A percentile compares a stretch with the other conserved stretches of the same genome.
Evolutionary conservation across 2,113 vertebrate species (phyloP).

Genomic region (Guaruba guarouba): DNA sequence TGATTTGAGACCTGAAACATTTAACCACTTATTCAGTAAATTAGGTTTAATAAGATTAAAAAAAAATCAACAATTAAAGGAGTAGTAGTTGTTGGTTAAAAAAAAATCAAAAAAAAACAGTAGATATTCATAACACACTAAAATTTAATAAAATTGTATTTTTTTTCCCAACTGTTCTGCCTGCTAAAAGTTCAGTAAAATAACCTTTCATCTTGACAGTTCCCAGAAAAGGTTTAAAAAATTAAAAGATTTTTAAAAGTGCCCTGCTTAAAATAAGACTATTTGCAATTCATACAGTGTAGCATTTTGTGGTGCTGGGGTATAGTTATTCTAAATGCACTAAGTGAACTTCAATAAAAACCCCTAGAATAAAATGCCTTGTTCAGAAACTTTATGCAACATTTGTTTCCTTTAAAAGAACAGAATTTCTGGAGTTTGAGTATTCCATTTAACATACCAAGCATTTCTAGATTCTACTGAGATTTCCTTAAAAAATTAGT

Average conservation of each 20-base stretch:
- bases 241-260: neutral
- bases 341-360: neutral
- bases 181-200: neutral
- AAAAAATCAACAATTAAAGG: neutral
- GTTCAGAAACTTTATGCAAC: conserved; percentile 32
- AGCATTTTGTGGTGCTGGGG: neutral
- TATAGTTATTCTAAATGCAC: neutral
- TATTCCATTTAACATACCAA: neutral
- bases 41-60: fast-evolving
- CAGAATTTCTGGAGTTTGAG: neutral
- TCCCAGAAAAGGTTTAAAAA: neutral
- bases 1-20: neutral
- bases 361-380: neutral
- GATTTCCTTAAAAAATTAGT: conserved; percentile 19
- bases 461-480: conserved; percentile 22
- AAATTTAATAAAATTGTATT: neutral
- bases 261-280: neutral
- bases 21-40: neutral
- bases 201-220: neutral
- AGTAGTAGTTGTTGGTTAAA: neutral
- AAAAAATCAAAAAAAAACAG: neutral
- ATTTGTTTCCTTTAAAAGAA: conserved; percentile 24
- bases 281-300: neutral
- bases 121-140: neutral
- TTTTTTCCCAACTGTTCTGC: neutral